These are phyloP conservation scores for Ceratina calcarata DNA, from an alignment of 1,140 invertebrate species.

Conservation along the genomic window DNA sequence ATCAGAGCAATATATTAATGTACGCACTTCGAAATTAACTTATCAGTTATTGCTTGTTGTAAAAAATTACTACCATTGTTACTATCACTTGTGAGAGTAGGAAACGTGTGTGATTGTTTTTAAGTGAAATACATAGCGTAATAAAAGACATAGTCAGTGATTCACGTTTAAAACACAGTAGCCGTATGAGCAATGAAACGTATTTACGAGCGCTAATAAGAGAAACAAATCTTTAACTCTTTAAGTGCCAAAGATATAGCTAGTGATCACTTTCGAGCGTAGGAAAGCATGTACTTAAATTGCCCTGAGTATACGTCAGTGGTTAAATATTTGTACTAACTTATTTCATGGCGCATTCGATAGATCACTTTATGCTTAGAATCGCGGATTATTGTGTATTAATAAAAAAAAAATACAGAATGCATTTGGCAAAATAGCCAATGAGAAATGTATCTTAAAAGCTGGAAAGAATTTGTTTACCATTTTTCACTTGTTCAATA, in stretches of 20 bases:
- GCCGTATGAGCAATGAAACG: conserved; percentile 17
- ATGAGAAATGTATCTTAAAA: too few relatives aligned
- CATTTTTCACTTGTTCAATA: too few relatives aligned
- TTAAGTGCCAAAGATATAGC: conserved; percentile 24
- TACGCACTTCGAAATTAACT: too few relatives aligned
- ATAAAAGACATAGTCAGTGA: not conserved
- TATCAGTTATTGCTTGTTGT: too few relatives aligned
- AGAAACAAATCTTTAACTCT: conserved; percentile 34
- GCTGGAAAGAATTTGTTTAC: too few relatives aligned
- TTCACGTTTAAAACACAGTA: not conserved
- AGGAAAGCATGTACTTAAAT: conserved; percentile 30
- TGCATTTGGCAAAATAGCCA: too few relatives aligned
- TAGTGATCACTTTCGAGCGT: conserved; percentile 19
- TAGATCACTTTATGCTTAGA: not conserved
- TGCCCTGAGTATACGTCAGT: not conserved
- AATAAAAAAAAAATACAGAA: not conserved
- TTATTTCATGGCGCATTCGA: not conserved
- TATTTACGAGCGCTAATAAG: conserved; percentile 38
- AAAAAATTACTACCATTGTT: too few relatives aligned
- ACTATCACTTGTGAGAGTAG: too few relatives aligned
- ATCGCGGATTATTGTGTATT: not conserved
- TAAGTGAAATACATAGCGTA: too few relatives aligned
- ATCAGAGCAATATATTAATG: too few relatives aligned
- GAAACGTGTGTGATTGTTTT: too few relatives aligned
- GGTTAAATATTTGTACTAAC: conserved; percentile 17